phyloP scores from a whole-genome alignment of 2,888 invertebrate species.

The Rhagonycha lutea region DNA sequence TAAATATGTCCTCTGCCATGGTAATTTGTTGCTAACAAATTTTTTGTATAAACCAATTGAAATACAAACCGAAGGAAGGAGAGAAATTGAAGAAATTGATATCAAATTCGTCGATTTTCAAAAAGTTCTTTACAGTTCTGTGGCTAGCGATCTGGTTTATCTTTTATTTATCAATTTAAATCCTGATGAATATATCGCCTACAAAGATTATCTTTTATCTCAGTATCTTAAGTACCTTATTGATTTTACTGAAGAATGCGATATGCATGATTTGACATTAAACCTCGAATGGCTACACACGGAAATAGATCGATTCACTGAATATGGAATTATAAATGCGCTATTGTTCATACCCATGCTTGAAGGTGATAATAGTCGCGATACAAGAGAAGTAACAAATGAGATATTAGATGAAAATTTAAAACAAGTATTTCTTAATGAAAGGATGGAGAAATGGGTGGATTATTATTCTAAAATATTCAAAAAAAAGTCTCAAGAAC shows the following conservation, averaged over 20 bases:
- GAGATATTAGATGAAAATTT: background rate
- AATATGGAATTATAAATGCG: slow-evolving; percentile 29
- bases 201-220: slow-evolving; percentile 24
- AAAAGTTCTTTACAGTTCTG: slow-evolving; percentile 34
- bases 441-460: background rate
- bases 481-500: background rate
- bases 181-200: slow-evolving; percentile 15
- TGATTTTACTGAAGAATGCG: slow-evolving; percentile 6
- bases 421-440: background rate
- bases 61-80: slow-evolving; percentile 1
- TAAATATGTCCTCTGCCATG: background rate
- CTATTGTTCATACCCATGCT: slow-evolving; percentile 32
- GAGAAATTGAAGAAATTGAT: slow-evolving; percentile 2
- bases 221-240: slow-evolving; percentile 29
- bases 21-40: background rate
- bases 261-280: slow-evolving; percentile 9
- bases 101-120: slow-evolving; percentile 36
- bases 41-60: background rate
- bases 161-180: slow-evolving; percentile 36
- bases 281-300: slow-evolving; percentile 32
- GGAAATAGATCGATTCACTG: slow-evolving; percentile 32
- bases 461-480: background rate
- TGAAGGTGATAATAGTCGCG: slow-evolving; percentile 18
- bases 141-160: slow-evolving; percentile 36
- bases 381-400: slow-evolving; percentile 6